Percentiles rank a stretch among this genome's conserved stretches.
phyloP scores from a whole-genome alignment of 2,797 vertebrate species.

The Pipistrellus kuhlii region DNA sequence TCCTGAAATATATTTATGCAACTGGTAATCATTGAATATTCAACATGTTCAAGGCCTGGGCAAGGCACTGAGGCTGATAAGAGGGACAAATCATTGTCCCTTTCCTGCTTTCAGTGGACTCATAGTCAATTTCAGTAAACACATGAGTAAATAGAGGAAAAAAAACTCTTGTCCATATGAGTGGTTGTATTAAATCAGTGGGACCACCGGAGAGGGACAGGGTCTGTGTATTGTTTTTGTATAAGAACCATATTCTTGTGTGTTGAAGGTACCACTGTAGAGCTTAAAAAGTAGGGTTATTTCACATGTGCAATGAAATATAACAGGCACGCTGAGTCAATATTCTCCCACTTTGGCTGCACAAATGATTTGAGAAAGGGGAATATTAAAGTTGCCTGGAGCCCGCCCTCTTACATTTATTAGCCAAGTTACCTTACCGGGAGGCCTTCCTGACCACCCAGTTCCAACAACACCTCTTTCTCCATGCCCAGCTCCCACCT shows the following conservation, averaged over 20 bases:
- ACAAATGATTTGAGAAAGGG: conserved; percentile 26
- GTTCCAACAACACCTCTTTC: neutral
- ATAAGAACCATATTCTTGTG: neutral
- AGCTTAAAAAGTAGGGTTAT: neutral
- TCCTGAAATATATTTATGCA: neutral
- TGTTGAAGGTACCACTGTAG: neutral
- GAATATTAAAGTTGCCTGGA: neutral
- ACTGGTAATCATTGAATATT: neutral
- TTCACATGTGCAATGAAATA: conserved; percentile 21
- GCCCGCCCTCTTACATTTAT: neutral
- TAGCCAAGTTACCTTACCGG: neutral
- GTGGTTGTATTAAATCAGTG: neutral
- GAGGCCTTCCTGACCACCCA: neutral
- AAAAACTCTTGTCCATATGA: rapidly evolving
- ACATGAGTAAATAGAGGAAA: neutral
- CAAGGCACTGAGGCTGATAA: neutral
- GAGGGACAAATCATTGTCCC: neutral
- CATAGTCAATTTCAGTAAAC: neutral
- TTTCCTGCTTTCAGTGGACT: neutral
- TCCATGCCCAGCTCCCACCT: neutral
- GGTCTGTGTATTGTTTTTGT: neutral
- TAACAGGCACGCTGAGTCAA: neutral
- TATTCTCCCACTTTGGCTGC: neutral
- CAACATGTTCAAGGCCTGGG: neutral
- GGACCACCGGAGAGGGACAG: neutral